Evolutionary conservation across 2,113 vertebrate species (phyloP).

Genomic region (Cebus imitator): DNA sequence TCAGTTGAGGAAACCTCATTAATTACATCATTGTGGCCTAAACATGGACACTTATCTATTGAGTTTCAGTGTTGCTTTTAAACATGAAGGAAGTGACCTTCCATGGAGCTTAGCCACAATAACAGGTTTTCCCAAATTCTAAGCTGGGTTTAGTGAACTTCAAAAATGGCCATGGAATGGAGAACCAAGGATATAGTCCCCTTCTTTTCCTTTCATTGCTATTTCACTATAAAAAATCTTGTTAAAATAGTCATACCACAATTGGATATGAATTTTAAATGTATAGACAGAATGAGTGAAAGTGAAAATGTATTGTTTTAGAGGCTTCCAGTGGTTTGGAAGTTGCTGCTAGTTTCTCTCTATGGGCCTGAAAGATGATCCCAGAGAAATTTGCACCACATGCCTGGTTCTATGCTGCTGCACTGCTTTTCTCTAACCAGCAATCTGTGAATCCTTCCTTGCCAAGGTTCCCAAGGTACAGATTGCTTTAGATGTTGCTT

Average conservation of each 20-base stretch:
- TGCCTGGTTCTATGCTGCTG: not conserved
- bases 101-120: not conserved
- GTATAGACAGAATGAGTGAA: not conserved
- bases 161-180: not conserved
- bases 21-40: not conserved
- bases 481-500: not conserved
- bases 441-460: not conserved
- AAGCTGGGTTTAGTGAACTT: not conserved
- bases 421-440: not conserved
- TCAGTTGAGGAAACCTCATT: not conserved
- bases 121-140: not conserved
- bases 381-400: not conserved
- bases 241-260: not conserved
- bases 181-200: not conserved
- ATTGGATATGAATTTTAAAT: slow-evolving; percentile 48
- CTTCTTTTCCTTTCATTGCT: not conserved
- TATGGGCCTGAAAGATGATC: not conserved
- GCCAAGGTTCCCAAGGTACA: not conserved
- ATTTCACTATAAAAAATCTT: not conserved
- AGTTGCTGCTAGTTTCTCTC: not conserved
- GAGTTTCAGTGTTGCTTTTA: not conserved
- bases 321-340: not conserved
- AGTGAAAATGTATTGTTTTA: not conserved
- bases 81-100: not conserved
- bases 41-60: not conserved